Base-by-base conservation (phyloP, 2,797 vertebrate species). In the Microchirus variegatus region DNA sequence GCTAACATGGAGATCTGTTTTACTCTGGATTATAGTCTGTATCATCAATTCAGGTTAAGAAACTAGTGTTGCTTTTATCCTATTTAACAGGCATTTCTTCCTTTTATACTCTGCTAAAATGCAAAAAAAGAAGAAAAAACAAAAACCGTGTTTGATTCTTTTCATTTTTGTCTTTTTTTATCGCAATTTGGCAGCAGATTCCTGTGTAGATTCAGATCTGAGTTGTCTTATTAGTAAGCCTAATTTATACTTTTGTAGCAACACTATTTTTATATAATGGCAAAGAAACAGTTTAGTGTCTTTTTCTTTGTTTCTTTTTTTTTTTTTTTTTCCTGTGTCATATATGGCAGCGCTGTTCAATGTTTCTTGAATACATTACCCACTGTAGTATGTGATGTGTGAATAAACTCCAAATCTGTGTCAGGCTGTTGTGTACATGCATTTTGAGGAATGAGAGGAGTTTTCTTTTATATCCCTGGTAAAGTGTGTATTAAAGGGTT, bases 191-290 rank as follows among this genome's bases (percentile, higher is more conserved):
- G 94, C 95, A 94, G 95, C 93, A 94, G 95, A 94, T 95, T 95
- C 81, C 78, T 86, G 77, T 95, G 95, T 95, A 94, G 95, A 95
- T 95, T 94, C 94, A 81, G 63, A 89, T 89, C 95, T 96, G 88
- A 95, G 95, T 96, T 96, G 94, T 96, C 94, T 95, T 94, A 95
- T 95, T 95, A 93, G 95, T 97, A 98, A 95, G 93, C 95, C 95
- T 98, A 95, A 96, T 97, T 98, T 98, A 96, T 98, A 98, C 95
- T 98, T 98, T 98, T 99, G 95, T 98, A 99, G 96, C 95, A 94
- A 96, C 96, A 96, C 94, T 97, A 97, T 99, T 98, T 99, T 98
- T 98, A 96, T 98, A 98, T 95, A 95, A 91, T 87, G 93, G 93
- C 92, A 85, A 94, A 91, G 91, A 94, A 95, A 94, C 91, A 93